These are phyloP conservation scores for Crypturellus tataupa DNA, from an alignment of 2,797 vertebrate species.

Conservation along the genomic window DNA sequence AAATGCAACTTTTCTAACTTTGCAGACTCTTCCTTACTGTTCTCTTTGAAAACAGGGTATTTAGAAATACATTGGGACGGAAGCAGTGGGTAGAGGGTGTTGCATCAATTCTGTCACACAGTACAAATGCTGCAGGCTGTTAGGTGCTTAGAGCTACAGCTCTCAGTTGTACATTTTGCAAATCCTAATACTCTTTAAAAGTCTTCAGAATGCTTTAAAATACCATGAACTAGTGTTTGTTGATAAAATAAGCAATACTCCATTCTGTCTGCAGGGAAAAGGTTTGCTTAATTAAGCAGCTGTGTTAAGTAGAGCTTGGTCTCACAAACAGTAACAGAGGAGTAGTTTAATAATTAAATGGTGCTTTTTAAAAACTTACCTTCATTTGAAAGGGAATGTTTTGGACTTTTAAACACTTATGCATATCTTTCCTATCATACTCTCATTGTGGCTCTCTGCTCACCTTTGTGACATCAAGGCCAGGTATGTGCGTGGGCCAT, in stretches of 20 bases:
- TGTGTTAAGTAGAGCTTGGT: background rate
- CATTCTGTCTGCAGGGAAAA: background rate
- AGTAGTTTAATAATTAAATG: background rate
- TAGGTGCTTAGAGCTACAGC: background rate
- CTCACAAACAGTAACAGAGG: background rate
- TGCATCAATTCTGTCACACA: background rate
- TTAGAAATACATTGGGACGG: background rate
- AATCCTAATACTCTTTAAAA: background rate
- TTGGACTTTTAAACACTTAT: background rate
- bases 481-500: rapidly evolving
- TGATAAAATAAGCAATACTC: background rate
- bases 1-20: background rate
- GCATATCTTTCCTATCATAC: background rate
- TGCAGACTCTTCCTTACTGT: background rate
- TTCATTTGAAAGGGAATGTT: background rate
- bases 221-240: background rate
- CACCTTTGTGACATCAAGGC: background rate
- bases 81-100: too few species aligned
- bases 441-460: background rate
- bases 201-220: background rate
- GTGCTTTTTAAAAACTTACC: background rate
- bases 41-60: background rate
- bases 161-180: background rate
- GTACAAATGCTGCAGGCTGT: background rate
- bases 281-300: background rate